Evolutionary conservation across 2,113 vertebrate species (phyloP).

Genomic region (Syngnathus floridae): DNA sequence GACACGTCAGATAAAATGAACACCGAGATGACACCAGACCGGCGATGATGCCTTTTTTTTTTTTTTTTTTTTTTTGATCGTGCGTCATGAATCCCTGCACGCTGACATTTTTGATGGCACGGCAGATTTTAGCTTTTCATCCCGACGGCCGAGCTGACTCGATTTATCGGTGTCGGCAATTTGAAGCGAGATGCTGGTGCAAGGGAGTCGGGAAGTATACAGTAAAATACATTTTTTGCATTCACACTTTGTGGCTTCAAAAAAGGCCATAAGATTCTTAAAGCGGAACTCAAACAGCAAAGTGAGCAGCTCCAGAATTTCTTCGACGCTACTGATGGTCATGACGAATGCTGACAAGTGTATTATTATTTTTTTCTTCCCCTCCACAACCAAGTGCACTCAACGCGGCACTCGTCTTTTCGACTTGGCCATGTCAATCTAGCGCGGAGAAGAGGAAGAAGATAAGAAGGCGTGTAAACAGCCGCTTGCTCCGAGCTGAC

Average conservation of each 20-base stretch:
- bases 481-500: conserved; percentile 28
- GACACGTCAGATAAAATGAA: not conserved
- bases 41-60: not conserved
- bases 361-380: too few species aligned
- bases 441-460: not conserved
- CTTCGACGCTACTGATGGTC: too few species aligned
- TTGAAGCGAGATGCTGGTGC: not conserved
- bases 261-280: too few species aligned
- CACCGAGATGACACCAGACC: not conserved
- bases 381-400: too few species aligned
- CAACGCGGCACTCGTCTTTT: not conserved
- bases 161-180: not conserved
- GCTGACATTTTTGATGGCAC: not conserved
- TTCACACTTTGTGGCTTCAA: too few species aligned
- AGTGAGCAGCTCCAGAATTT: too few species aligned
- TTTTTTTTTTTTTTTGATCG: not conserved
- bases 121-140: not conserved
- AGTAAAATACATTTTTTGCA: too few species aligned
- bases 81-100: not conserved
- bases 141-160: not conserved
- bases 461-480: conserved; percentile 44
- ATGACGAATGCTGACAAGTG: too few species aligned
- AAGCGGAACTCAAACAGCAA: too few species aligned
- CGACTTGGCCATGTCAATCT: not conserved
- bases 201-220: not conserved